phyloP scores from a whole-genome alignment of 2,797 vertebrate genomes.

The Danionella dracula region DNA sequence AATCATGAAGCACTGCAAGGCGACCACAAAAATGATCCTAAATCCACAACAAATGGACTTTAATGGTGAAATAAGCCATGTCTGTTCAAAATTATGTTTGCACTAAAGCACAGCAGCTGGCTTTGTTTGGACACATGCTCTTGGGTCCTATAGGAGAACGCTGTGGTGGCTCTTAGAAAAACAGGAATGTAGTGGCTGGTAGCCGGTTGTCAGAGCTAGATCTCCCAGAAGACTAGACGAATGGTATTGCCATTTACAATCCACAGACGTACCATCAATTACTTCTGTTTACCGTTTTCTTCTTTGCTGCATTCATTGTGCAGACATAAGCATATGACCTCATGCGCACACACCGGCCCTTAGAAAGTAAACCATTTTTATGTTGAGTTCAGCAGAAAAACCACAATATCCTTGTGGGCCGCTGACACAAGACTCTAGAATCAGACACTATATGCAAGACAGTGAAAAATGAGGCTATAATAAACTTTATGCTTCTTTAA shows the following conservation, averaged over 20 bases:
- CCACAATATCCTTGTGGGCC: neutral
- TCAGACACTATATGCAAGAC: neutral
- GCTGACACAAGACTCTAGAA: neutral
- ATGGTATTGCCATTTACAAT: constrained; percentile 13
- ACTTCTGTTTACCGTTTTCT: constrained; percentile 23
- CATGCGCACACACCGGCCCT: neutral
- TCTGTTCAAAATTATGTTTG: constrained; percentile 11
- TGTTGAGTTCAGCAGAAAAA: constrained; percentile 19
- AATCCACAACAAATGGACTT: constrained; percentile 1
- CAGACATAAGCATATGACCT: constrained; percentile 16
- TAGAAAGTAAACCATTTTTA: constrained; percentile 4
- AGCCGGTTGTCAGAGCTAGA: neutral
- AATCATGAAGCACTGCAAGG: neutral
- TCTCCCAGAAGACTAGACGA: constrained; percentile 18
- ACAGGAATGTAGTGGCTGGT: neutral
- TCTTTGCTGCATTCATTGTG: neutral
- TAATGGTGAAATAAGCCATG: constrained; percentile 1
- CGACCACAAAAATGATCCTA: constrained; percentile 14
- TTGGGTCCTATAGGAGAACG: neutral
- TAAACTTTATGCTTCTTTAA: neutral
- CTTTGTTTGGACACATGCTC: constrained; percentile 23
- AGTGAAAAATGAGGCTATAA: neutral
- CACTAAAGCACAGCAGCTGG: constrained; percentile 17
- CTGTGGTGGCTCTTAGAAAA: neutral
- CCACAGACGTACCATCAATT: constrained; percentile 31